These are phyloP conservation scores for Micrastur ruficollis DNA, from an alignment of 2,797 vertebrate genomes.

Conservation along the genomic window DNA sequence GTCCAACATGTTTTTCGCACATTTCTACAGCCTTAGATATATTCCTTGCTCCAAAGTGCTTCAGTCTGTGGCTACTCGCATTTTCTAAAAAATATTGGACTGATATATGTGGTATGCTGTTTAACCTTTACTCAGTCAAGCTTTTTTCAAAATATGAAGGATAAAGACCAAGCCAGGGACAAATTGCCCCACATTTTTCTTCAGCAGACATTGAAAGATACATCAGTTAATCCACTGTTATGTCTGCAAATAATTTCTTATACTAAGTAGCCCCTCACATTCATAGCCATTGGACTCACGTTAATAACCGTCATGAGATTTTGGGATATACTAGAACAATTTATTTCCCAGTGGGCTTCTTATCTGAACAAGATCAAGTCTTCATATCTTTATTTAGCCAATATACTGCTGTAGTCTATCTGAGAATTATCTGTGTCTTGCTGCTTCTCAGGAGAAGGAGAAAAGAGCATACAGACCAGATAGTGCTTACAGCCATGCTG, in stretches of 20 bases:
- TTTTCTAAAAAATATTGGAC: not conserved
- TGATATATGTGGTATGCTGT: not conserved
- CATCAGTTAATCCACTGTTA: not conserved
- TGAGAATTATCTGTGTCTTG: not conserved
- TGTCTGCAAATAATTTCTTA: slow-evolving; percentile 7
- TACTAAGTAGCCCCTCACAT: slow-evolving; percentile 8
- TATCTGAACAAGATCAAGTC: slow-evolving; percentile 66
- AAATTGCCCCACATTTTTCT: not conserved
- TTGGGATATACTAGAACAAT: slow-evolving; percentile 2
- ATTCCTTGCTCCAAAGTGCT: not conserved
- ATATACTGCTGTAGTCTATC: not conserved
- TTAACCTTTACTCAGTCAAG: not conserved
- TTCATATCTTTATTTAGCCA: slow-evolving; percentile 44
- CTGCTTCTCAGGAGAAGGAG: not conserved
- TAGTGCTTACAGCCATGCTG: not conserved
- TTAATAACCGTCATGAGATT: slow-evolving; percentile 49
- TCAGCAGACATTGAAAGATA: not conserved
- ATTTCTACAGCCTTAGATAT: not conserved
- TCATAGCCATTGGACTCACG: not conserved
- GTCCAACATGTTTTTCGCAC: not conserved
- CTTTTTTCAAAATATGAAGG: not conserved
- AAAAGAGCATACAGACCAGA: not conserved
- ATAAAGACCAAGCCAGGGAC: not conserved
- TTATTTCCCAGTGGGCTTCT: slow-evolving; percentile 42
- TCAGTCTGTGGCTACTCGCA: not conserved